These are phyloP conservation scores for Malurus splendens DNA, from an alignment of 2,797 vertebrate genomes.

Conservation along the genomic window DNA sequence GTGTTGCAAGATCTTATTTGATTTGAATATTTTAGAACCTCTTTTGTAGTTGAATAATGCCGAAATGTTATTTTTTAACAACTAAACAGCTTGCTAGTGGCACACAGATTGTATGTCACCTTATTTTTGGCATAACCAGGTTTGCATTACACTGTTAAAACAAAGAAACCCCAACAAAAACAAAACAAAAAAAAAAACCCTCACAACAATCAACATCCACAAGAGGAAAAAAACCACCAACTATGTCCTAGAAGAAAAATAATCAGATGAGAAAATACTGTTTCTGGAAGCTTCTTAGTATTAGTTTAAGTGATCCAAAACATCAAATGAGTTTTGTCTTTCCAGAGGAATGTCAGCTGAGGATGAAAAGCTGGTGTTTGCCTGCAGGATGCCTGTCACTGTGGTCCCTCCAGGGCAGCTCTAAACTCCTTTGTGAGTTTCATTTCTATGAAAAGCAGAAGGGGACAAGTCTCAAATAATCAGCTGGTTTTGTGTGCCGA, in stretches of 20 bases:
- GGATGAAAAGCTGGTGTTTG: neutral
- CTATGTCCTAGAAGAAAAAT: neutral
- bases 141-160: neutral
- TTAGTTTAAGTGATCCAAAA: neutral
- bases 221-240: neutral
- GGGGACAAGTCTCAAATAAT: neutral
- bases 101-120: neutral
- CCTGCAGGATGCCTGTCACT: neutral
- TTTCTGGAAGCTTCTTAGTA: neutral
- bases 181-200: neutral
- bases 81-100: neutral
- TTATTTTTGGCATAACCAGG: neutral
- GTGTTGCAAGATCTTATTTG: neutral
- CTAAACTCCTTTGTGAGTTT: neutral
- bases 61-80: neutral
- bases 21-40: neutral
- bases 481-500: neutral
- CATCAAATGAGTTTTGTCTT: neutral
- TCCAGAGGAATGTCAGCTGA: neutral
- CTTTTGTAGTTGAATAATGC: neutral
- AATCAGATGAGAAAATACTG: neutral
- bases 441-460: conserved; percentile 14
- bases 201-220: no score
- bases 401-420: neutral
- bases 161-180: neutral